Evolutionary conservation across 1,140 invertebrate species (phyloP).

Genomic region (Aphelenchoides besseyi): DNA sequence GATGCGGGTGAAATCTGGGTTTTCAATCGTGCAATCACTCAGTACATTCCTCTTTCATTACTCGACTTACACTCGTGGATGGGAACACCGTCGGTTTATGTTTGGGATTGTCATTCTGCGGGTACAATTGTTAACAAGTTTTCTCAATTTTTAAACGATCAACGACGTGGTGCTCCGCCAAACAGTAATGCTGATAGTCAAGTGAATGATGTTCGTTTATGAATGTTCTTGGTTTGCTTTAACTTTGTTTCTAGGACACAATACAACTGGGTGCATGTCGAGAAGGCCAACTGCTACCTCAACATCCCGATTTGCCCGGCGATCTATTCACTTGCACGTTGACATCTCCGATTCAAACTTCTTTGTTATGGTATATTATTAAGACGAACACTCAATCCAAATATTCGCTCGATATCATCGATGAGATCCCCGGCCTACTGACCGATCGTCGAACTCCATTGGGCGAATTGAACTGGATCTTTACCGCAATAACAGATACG

Average conservation of each 20-base stretch:
- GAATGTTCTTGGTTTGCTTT: constrained; percentile 8
- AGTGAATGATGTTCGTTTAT: constrained; percentile 16
- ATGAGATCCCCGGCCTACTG: constrained; percentile 81
- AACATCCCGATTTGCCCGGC: constrained; percentile 95
- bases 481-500: constrained; percentile 99
- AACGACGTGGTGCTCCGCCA: constrained; percentile 20
- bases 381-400: constrained; percentile 42
- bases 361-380: constrained; percentile 74
- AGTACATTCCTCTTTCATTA: constrained; percentile 96
- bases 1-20: constrained; percentile 99
- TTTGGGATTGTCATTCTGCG: constrained; percentile 97
- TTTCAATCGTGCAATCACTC: constrained; percentile 79
- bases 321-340: constrained; percentile 96
- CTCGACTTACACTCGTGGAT: constrained; percentile 99
- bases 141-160: constrained; percentile 52
- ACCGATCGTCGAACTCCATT: constrained; percentile 93
- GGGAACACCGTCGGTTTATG: constrained; percentile 95
- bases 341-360: constrained; percentile 95
- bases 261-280: constrained; percentile 93
- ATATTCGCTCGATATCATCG: constrained; percentile 65
- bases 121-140: constrained; percentile 71
- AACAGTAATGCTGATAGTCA: constrained; percentile 1
- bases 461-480: constrained; percentile 99
- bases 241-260: constrained; percentile 74
- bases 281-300: constrained; percentile 84